These are phyloP conservation scores for Psilanteris sp. DNA, from an alignment of 1,140 invertebrate genomes.

Conservation along the genomic window DNA sequence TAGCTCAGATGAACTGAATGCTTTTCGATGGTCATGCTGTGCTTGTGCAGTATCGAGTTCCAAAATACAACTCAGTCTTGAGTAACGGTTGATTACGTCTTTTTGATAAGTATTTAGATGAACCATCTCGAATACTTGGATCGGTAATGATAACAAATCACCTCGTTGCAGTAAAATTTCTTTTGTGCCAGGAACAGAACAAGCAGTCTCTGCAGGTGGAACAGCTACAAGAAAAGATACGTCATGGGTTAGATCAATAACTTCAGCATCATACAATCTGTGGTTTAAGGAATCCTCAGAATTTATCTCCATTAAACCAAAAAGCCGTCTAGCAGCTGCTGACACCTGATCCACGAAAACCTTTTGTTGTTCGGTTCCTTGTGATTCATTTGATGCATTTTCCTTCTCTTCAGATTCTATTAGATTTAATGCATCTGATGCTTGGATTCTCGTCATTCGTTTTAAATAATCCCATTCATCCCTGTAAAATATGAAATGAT, in stretches of 20 bases:
- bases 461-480: slow-evolving; percentile 94
- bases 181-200: slow-evolving; percentile 92
- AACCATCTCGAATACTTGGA: slow-evolving; percentile 96
- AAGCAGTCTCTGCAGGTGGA: slow-evolving; percentile 93
- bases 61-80: slow-evolving; percentile 92
- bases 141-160: slow-evolving; percentile 91
- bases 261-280: slow-evolving; percentile 93
- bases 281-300: slow-evolving; percentile 84
- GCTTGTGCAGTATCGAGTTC: slow-evolving; percentile 95
- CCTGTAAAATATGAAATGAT: slow-evolving; percentile 79
- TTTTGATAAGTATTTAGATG: slow-evolving; percentile 94
- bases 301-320: slow-evolving; percentile 89
- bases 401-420: slow-evolving; percentile 76
- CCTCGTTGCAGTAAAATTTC: slow-evolving; percentile 89
- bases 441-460: slow-evolving; percentile 77
- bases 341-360: slow-evolving; percentile 88
- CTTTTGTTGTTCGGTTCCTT: slow-evolving; percentile 87
- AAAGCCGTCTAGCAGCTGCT: slow-evolving; percentile 85
- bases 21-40: slow-evolving; percentile 94
- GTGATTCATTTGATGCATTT: slow-evolving; percentile 77
- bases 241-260: slow-evolving; percentile 92
- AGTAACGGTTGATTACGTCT: slow-evolving; percentile 92
- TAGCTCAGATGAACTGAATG: slow-evolving; percentile 94
- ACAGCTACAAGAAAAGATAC: slow-evolving; percentile 94
- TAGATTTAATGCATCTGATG: slow-evolving; percentile 63